These are phyloP conservation scores for Synanthedon myopaeformis DNA, from an alignment of 2,888 invertebrate species.

Conservation along the genomic window DNA sequence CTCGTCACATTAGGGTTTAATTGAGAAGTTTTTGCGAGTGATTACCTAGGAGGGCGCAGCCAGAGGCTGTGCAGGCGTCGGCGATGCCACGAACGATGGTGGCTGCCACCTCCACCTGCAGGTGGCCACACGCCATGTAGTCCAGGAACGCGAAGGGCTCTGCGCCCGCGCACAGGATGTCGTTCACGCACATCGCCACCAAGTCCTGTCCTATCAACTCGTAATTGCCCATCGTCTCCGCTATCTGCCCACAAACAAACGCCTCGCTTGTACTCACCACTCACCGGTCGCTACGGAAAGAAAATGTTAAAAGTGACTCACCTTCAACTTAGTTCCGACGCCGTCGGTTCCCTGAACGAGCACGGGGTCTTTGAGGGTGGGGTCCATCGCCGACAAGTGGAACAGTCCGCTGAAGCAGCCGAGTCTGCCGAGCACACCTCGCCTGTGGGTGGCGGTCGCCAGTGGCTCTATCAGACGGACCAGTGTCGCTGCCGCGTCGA, in stretches of 20 bases:
- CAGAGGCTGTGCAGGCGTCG: constrained; percentile 86
- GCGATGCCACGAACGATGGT: constrained; percentile 88
- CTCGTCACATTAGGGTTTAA: too few species aligned
- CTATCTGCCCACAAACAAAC: constrained; percentile 72
- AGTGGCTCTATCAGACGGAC: constrained; percentile 86
- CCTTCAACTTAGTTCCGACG: constrained; percentile 96
- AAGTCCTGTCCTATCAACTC: constrained; percentile 92
- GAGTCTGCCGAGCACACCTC: constrained; percentile 83
- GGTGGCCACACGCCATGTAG: constrained; percentile 92
- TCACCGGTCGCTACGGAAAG: too few species aligned
- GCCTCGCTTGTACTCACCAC: too few species aligned
- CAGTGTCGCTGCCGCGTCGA: constrained; percentile 89
- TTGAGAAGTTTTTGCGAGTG: too few species aligned
- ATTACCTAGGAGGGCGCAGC: constrained; percentile 88
- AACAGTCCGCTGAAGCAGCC: constrained; percentile 97
- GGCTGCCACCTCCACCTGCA: constrained; percentile 82
- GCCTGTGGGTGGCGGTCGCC: constrained; percentile 81
- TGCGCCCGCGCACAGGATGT: constrained; percentile 94
- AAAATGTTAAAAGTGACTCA: constrained; percentile 26
- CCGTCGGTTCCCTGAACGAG: constrained; percentile 96
- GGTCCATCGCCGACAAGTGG: constrained; percentile 79
- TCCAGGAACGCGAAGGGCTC: constrained; percentile 97
- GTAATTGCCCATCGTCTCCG: constrained; percentile 82
- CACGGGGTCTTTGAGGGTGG: constrained; percentile 79
- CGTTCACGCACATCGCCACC: constrained; percentile 98